These are phyloP conservation scores for Sebastes steindachneri DNA, from an alignment of 2,797 vertebrate genomes.

Conservation along the genomic window DNA sequence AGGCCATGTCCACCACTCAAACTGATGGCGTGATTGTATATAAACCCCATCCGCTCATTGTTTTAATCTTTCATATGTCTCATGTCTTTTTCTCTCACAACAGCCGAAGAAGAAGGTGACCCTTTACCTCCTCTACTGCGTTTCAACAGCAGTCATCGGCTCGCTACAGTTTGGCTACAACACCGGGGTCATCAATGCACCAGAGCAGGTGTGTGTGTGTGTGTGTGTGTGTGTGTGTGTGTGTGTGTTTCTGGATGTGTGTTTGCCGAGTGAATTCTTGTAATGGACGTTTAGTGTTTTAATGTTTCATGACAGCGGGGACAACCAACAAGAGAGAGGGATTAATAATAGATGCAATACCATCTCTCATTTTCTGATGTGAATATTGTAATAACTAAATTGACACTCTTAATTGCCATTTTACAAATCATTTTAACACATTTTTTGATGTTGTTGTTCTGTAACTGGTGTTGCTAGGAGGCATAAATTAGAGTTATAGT, in stretches of 20 bases:
- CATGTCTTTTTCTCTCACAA: constrained; percentile 23
- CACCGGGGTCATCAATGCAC: constrained; percentile 95
- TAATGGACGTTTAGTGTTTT: not conserved
- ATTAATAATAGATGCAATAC: constrained; percentile 10
- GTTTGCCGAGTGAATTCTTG: not conserved
- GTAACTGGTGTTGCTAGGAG: not conserved
- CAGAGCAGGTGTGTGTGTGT: constrained; percentile 82
- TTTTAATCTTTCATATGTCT: not conserved
- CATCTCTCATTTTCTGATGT: not conserved
- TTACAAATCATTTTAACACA: not conserved
- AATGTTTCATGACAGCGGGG: not conserved
- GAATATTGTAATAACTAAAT: not conserved
- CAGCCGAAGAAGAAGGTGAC: constrained; percentile 87
- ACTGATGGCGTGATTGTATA: constrained; percentile 64
- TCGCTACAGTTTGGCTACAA: constrained; percentile 96
- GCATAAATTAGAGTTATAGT: not conserved
- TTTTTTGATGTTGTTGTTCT: not conserved
- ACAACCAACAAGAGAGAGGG: not conserved
- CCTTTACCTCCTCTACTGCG: constrained; percentile 82
- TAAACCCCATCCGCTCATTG: constrained; percentile 57
- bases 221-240: constrained; percentile 50
- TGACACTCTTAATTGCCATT: not conserved
- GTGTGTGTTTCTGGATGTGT: not conserved
- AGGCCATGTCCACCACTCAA: constrained; percentile 38
- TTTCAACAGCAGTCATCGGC: constrained; percentile 88